Evolutionary conservation across 23 tunicate genomes (phyloP).

Genomic region (Diplosoma virens): DNA sequence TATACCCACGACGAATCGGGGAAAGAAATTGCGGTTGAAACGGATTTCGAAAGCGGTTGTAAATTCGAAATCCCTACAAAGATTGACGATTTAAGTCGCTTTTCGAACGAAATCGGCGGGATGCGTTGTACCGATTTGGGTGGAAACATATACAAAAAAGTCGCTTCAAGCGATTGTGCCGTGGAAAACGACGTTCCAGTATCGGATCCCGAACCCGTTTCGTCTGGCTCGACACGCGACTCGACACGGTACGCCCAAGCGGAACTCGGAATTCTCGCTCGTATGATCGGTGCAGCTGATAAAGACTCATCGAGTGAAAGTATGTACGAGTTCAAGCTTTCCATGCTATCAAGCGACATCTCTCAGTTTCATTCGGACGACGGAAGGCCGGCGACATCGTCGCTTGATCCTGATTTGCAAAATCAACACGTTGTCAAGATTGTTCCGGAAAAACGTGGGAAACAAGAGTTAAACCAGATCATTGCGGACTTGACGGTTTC

Average conservation of each 20-base stretch:
- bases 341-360: no score
- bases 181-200: not conserved
- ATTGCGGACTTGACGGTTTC: constrained; percentile 49
- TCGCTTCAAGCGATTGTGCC: not conserved
- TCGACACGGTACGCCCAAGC: constrained; percentile 58
- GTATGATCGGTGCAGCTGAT: constrained; percentile 53
- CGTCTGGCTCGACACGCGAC: not conserved
- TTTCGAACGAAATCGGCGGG: constrained; percentile 53
- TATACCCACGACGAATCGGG: not conserved
- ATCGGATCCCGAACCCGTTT: not conserved
- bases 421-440: constrained; percentile 31
- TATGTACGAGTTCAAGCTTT: not conserved
- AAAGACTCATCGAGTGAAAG: not conserved
- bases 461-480: constrained; percentile 43
- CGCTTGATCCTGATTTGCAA: no score
- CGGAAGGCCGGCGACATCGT: no score
- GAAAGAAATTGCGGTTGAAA: not conserved
- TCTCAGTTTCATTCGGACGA: no score
- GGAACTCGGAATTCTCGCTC: constrained; percentile 61
- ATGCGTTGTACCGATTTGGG: constrained; percentile 60
- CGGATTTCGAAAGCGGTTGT: constrained; percentile 31
- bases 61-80: constrained; percentile 9
- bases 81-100: not conserved
- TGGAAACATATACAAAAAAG: constrained; percentile 41
- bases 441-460: constrained; percentile 26